Evolutionary conservation across 2,888 invertebrate species (phyloP), one percentile per base, ranked within the genome.

Genomic region (Hyposoter dolosus): DNA sequence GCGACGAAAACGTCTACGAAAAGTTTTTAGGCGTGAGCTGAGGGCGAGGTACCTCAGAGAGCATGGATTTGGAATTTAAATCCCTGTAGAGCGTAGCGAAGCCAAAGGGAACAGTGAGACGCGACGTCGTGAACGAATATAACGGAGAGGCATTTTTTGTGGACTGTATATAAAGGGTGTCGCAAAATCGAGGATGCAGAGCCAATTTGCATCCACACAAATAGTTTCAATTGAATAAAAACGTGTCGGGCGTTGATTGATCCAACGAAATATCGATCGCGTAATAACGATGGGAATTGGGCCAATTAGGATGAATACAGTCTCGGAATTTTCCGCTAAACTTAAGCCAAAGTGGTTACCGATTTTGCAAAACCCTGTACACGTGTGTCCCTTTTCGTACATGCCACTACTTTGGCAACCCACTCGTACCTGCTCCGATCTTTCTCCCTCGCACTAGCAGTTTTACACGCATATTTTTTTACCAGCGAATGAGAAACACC

Each of bases 41-140:
- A 75, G 28, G 78, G 68, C 66, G 65, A 63, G 66, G 35, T 19
- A 60, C 75, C 69, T 43, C 40, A 40, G 60, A 40, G 77, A 74
- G 72, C 60, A 71, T 32, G 81, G 81, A 84, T 81, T 84, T 77
- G 40, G 47, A 72, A 63, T 77, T 77, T 72, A 81, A 81, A 81
- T 81, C 35, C 50, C 53, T 81, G 40, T 56, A 40, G 68, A 53
- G 78, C 65, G 71, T 23, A 63, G 65, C 69, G 23, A 66, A 60
- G 74, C 72, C 50, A 71, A 45, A 60, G 28, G 63, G 72, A 45
- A 69, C 45, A 69, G 19, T 56, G 76, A 82, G 82, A 82, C 82
- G 69, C 50, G 75, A 45, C 82, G 40, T 60, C 75, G 75, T 45
- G 75, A 74, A 40, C 68, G 68, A 56, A 69, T 60, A 47, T 76